Evolutionary conservation across 1,140 invertebrate genomes (phyloP).

Genomic region (Goniozus legneri): DNA sequence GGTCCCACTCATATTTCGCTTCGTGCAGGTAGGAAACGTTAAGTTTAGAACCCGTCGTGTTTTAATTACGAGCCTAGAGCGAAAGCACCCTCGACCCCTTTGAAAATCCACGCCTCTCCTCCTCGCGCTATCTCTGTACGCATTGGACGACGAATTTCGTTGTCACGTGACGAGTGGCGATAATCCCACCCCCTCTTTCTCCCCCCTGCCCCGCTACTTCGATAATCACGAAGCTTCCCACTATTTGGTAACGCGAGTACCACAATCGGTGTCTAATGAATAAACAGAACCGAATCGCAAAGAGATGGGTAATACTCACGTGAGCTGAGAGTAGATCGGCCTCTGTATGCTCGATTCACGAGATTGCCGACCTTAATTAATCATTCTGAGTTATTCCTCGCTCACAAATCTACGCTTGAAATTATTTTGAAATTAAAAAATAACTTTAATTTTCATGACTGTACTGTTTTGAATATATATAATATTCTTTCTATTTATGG

Average conservation of each 20-base stretch:
- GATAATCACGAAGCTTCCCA: no score
- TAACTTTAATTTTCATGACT: no score
- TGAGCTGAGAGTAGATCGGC: background rate
- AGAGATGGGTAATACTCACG: background rate
- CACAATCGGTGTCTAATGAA: background rate
- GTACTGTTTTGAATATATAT: no score
- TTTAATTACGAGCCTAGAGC: constrained; percentile 31
- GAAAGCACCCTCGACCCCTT: constrained; percentile 22
- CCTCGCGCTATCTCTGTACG: background rate
- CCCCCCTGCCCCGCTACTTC: background rate
- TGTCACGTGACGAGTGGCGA: constrained; percentile 22
- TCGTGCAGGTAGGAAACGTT: constrained; percentile 28
- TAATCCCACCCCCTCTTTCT: constrained; percentile 24
- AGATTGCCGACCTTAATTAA: background rate
- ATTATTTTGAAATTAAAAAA: no score
- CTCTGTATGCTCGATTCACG: background rate
- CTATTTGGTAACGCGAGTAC: no score
- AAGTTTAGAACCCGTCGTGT: constrained; percentile 29
- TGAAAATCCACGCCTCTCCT: constrained; percentile 17
- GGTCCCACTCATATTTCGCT: background rate
- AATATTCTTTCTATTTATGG: background rate
- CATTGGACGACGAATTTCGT: constrained; percentile 21
- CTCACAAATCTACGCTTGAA: background rate
- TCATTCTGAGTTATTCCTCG: background rate
- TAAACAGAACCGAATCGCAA: background rate